A percentile compares a stretch with the other conserved stretches of the same genome.
Evolutionary conservation across 2,888 invertebrate genomes (phyloP).

Genomic region (Acleris laterana): DNA sequence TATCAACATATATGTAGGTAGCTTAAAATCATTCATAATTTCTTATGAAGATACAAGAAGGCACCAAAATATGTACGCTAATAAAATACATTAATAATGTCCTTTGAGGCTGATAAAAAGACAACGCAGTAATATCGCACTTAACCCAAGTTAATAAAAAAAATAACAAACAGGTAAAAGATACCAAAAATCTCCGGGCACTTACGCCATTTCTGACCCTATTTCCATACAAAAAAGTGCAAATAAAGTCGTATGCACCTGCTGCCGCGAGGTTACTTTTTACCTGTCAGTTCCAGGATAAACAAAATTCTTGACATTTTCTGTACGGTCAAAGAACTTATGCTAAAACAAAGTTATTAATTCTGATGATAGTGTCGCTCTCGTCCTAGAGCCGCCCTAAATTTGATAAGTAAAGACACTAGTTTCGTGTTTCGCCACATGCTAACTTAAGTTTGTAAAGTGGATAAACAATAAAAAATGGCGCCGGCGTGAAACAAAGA

Average conservation of each 20-base stretch:
- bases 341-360: background rate
- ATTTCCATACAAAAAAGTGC: background rate
- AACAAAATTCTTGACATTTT: constrained; percentile 43
- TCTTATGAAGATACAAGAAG: too few species aligned
- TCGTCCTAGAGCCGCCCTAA: background rate
- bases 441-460: constrained; percentile 43
- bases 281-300: constrained; percentile 9
- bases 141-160: too few species aligned
- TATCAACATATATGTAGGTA: too few species aligned
- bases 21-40: too few species aligned
- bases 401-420: background rate
- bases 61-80: too few species aligned
- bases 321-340: constrained; percentile 44
- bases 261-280: background rate
- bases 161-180: too few species aligned
- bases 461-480: constrained; percentile 63
- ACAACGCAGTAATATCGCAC: too few species aligned
- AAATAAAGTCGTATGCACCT: background rate
- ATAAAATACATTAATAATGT: too few species aligned
- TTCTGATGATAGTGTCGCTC: constrained; percentile 7
- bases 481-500: constrained; percentile 74
- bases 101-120: too few species aligned
- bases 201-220: background rate
- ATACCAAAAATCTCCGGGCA: background rate
- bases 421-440: constrained; percentile 7